Evolutionary conservation across 2,888 invertebrate species (phyloP), one percentile per base, ranked within the genome.

Genomic region (Caenorhabditis angaria): DNA sequence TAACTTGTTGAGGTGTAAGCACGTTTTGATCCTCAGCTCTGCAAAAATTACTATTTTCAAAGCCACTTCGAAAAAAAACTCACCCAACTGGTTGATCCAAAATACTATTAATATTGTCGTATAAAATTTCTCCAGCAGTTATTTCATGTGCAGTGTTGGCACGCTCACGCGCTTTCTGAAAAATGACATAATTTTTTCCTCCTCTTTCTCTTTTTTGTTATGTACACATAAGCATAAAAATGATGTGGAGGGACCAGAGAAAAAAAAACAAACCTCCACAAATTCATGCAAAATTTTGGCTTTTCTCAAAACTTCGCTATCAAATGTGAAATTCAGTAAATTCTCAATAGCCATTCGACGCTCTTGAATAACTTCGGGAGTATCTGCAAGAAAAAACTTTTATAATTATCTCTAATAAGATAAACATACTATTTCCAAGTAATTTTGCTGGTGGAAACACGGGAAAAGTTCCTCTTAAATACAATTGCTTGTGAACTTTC

Each of bases 261-360:
- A 35, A 35, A 22, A 58, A 4, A 51, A 51, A 54, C 55, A 35
- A 22, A 77, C 80, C 65, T 82, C 78, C 25, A 80, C 56, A 60
- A 80, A 78, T 29, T 78, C 74, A 27, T 78, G 82, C 12, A 80
- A 64, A 35, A 76, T 50, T 20, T 73, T 61, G 8, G 80, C 62
- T 65, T 82, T 82, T 18, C 82, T 66, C 22, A 82, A 65, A 27
- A 82, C 82, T 32, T 82, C 80, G 53, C 70, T 70, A 50, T 78
- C 76, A 32, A 82, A 70, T 18, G 77, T 59, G 62, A 82, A 82
- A 24, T 75, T 64, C 14, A 82, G 61, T 24, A 80, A 71, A 2
- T 48, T 35, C 29, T 74, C 78, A 10, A 74, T 80, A 0, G 75
- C 76, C 2, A 59, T 32, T 22, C 61, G 62, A 24, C 79, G 69